Evolutionary conservation across 2,888 invertebrate species (phyloP).

Genomic region (Scelioninae gen. 2): DNA sequence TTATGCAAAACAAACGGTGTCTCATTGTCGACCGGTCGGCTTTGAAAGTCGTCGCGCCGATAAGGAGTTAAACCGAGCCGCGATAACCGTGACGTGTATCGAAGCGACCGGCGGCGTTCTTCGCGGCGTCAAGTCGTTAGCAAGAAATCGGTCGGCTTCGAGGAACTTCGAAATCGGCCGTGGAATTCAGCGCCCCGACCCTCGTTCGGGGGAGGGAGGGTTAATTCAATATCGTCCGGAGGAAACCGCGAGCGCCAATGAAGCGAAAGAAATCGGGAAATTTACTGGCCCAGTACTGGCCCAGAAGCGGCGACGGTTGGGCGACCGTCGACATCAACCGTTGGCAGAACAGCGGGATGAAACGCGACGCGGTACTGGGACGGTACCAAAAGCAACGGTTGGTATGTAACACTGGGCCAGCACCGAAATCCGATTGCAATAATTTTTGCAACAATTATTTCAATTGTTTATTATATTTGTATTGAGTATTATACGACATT

Average conservation of each 20-base stretch:
- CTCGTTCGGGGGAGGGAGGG: conserved; percentile 15
- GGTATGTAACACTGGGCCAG: too few species aligned
- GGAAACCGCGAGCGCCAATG: conserved; percentile 43
- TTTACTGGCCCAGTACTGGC: too few species aligned
- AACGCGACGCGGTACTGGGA: too few species aligned
- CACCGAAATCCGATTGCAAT: too few species aligned
- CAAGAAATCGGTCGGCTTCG: conserved; percentile 44
- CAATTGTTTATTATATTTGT: too few species aligned
- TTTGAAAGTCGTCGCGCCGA: conserved; percentile 12
- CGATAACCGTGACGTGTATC: conserved; percentile 44
- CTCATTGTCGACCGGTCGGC: conserved; percentile 1
- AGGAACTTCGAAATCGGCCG: conserved; percentile 26
- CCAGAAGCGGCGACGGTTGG: too few species aligned
- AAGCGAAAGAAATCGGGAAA: conserved; percentile 42
- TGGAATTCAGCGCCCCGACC: conserved; percentile 46
- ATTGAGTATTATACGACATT: too few species aligned
- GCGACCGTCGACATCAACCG: too few species aligned
- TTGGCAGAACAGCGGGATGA: too few species aligned
- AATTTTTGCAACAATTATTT: too few species aligned
- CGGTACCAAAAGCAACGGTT: too few species aligned
- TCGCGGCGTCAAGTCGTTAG: conserved; percentile 43
- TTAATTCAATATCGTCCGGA: conserved; percentile 42
- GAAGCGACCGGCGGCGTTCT: conserved; percentile 32
- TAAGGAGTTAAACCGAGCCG: conserved; percentile 31
- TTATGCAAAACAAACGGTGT: too few species aligned